phyloP scores from a whole-genome alignment of 2,888 invertebrate genomes.

The Drosophila dives region DNA sequence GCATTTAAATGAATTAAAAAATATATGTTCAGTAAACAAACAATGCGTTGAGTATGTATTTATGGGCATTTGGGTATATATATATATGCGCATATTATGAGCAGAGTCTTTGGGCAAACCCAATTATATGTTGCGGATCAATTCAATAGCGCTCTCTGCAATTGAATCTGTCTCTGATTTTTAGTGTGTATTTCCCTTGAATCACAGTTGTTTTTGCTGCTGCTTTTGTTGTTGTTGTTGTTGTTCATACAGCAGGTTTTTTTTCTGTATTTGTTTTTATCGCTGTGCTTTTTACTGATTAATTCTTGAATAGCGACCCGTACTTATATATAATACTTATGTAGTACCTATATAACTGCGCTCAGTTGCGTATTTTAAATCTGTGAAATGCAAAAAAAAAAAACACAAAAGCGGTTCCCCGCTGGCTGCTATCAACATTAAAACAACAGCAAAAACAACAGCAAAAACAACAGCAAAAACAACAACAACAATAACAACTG shows the following conservation, averaged over 20 bases:
- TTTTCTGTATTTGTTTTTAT: neutral
- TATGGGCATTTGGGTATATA: too few relatives aligned
- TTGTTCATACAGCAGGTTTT: slow-evolving; percentile 21
- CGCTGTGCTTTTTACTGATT: slow-evolving; percentile 24
- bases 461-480: too few relatives aligned
- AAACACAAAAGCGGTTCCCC: slow-evolving; percentile 50
- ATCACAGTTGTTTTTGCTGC: slow-evolving; percentile 19
- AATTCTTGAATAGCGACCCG: slow-evolving; percentile 6
- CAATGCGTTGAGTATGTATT: neutral
- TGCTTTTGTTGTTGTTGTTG: slow-evolving; percentile 9
- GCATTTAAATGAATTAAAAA: neutral
- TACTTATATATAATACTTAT: slow-evolving; percentile 3
- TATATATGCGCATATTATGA: neutral
- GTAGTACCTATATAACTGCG: slow-evolving; percentile 17
- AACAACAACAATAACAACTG: slow-evolving; percentile 8
- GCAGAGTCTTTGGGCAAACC: slow-evolving; percentile 4
- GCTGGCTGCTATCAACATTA: slow-evolving; percentile 31
- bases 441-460: slow-evolving; percentile 8
- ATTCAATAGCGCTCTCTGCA: neutral
- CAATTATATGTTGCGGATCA: neutral
- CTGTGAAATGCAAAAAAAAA: slow-evolving; percentile 33
- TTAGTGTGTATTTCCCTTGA: slow-evolving; percentile 42
- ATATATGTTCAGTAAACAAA: neutral
- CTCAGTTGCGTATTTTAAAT: slow-evolving; percentile 43
- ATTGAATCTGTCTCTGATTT: slow-evolving; percentile 11